Evolutionary conservation across 1,140 invertebrate genomes (phyloP), one percentile per base, ranked within the genome.

Genomic region (Brachionus calyciflorus): DNA sequence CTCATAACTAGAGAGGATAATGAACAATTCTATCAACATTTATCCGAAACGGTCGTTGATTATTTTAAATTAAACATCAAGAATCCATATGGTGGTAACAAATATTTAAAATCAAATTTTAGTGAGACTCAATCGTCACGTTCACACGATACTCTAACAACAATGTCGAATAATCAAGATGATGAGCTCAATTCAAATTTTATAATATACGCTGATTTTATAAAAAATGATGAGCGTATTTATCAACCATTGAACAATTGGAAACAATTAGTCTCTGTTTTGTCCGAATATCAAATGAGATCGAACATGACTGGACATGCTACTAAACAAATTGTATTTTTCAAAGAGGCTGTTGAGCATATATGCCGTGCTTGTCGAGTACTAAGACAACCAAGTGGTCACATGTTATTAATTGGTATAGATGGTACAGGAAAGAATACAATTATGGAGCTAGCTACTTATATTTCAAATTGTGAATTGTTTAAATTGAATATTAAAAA

Each of bases 321-420:
- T n/a, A 76, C 69, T 19, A 33, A 63, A 14, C 75, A 80, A 60
- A 77, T 81, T 33, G 83, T 85, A 33, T 85, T 85, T 70, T 85
- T 85, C 78, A 82, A 82, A 75, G 83, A 85, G 77, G 83, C 84
- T 33, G 80, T 85, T 30, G 82, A 85, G 76, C 84, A 85, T 75
- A 81, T 85, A 19, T 80, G 81, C 14, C 75, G 84, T 78, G 91
- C 92, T 60, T 88, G 90, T 14, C 86, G 92, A 69, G 91, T 93
- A 10, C 89, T 94, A 46, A 91, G 91, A 2, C 91, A 93, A 83
- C 90, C 90, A 0, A 86, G 90, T 28, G 92, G 92, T 3, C 90
- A 93, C 84, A 88, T 92, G 88, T 84, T 93, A 3, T 87, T 93
- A 65, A 89, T 94, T 49, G 92, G 92, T 44, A 90, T 92, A 78